Base-by-base conservation (phyloP, 2,113 vertebrate species). In the Passer montanus region DNA sequence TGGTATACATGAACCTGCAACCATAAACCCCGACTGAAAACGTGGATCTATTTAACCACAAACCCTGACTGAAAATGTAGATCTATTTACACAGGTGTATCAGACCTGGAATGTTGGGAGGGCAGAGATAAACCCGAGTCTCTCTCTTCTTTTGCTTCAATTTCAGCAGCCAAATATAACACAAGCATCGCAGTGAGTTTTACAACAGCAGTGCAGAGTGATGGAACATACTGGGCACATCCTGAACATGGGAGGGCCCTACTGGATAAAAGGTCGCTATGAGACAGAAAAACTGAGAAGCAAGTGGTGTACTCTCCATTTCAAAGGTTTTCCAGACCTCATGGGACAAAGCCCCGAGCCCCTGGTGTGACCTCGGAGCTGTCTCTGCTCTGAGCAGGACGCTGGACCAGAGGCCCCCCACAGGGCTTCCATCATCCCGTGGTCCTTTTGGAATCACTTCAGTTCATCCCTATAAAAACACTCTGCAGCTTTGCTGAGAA, bases 171-270 rank as follows among this genome's bases (percentile, higher is more conserved):
- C 11, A 5, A 12, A 43, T 3, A 5, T 1, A 55, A 17, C 26
- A 8, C 5, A 22, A 55, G 39, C 47, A 50, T 2, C 7, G n/a
- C 56, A 41, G 12, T 0, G 6, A 78, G 55, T n/a, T 69, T 62
- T 22, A 10, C 35, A 37, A 5, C 20, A 44, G 56, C 0, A 7
- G 3, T 2, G n/a, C 1, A 1, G 0, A 2, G 19, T 3, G 3
- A 52, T 10, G 27, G 52, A 56, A n/a, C 7, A 6, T 1, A 55
- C 8, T 0, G 7, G 22, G 27, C 23, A 78, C 30, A 31, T 1
- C 8, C 2, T 16, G 44, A 60, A 56, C 27, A 13, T 2, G 16
- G 39, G 24, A 63, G 24, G 22, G 28, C 37, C 46, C 43, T 2
- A 9, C n/a, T 3, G 28, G 21, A 8, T 13, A 19, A 14, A 35